Evolutionary conservation across 2,888 invertebrate species (phyloP), one percentile per base, ranked within the genome.

Genomic region (Mechanitis mazaeus): DNA sequence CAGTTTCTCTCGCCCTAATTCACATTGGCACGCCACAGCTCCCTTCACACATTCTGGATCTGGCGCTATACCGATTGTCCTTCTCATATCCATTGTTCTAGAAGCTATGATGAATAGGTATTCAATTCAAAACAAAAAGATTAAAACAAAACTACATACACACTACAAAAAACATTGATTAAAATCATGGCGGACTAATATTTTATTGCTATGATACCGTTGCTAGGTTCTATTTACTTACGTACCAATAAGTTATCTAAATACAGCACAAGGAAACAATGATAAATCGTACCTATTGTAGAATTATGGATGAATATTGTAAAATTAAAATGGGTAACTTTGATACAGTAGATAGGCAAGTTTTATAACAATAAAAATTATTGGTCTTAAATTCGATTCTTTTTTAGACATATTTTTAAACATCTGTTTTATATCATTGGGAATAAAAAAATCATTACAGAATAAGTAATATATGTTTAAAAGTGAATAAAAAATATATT

Each of bases 1-100:
- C 62, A 90, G 66, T 69, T 88, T 89, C 65, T 90, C 87, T 64
- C 87, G 84, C 63, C 90, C 90, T 67, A 90, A 67, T 68, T 87
- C 87, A 64, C 90, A 90, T 66, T 90, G 90, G 67, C 88, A 88
- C 61, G 77, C 77, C 33, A 75, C 76, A 55, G 77, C 80, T 66
- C 70, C 81, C 65, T 72, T 82, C n/a, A 74, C 33, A 67, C 77
- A 76, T 12, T 80, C 78, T 11, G 77, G 69, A 60, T 76, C 75
- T 58, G 81, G 80, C 33, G 79, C 67, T 63, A 86, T 85, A 45
- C 76, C 79, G 70, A 84, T 69, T 28, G 76, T 76, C 68, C 68
- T 73, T 35, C 66, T 68, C 6, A 61, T 60, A 64, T 81, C 75
- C 78, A 81, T 79, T 56, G 68, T 61, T 58, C 7, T 11, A 33